Evolutionary conservation across 2,888 invertebrate species (phyloP).

Genomic region (Craniophora ligustri): DNA sequence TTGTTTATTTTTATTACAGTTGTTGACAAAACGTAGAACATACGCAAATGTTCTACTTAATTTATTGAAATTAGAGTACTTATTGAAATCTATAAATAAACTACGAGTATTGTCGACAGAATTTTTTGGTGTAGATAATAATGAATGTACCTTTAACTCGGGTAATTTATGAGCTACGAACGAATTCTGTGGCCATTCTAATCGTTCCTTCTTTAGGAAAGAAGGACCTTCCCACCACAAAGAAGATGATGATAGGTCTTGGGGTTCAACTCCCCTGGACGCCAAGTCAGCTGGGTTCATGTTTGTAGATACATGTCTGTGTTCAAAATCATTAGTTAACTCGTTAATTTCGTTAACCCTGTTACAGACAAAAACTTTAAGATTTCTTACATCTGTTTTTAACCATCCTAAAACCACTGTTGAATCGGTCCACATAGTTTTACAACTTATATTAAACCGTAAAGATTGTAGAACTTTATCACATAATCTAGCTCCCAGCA

Average conservation of each 20-base stretch:
- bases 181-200: constrained; percentile 23
- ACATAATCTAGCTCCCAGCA: constrained; percentile 42
- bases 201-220: constrained; percentile 17
- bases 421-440: constrained; percentile 19
- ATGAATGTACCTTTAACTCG: constrained; percentile 17
- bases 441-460: neutral
- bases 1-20: constrained; percentile 12
- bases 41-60: constrained; percentile 13
- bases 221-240: constrained; percentile 52
- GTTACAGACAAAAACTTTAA: constrained; percentile 12
- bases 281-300: constrained; percentile 53
- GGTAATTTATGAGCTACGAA: constrained; percentile 11
- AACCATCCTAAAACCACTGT: constrained; percentile 17
- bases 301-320: constrained; percentile 49
- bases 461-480: constrained; percentile 20
- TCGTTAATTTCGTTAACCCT: constrained; percentile 18
- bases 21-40: constrained; percentile 11
- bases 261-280: constrained; percentile 43
- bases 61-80: constrained; percentile 16
- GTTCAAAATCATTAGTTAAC: constrained; percentile 6
- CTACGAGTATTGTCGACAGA: neutral
- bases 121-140: neutral
- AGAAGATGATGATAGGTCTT: constrained; percentile 1
- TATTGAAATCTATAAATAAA: constrained; percentile 23
- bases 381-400: neutral